Base-by-base conservation (phyloP, 2,113 vertebrate genomes). In the Eptesicus fuscus region DNA sequence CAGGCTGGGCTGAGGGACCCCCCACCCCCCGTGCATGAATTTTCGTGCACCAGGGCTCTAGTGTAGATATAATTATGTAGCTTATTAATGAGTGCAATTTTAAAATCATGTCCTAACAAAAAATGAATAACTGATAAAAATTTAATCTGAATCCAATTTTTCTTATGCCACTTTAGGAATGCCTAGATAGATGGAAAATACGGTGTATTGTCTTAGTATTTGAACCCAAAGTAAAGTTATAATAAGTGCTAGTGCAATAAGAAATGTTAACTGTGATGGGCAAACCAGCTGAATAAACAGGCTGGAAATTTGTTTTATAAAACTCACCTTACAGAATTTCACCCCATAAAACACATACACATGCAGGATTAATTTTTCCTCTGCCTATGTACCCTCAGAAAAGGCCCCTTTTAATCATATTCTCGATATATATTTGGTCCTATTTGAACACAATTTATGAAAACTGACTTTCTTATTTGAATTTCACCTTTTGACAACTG, bases 281-380 rank as follows among this genome's bases (percentile, higher is more conserved):
- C 96, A 98, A 98, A 95, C 95, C 98, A 98, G 98, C 98, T 98
- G 98, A 97, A 98, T 97, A 98, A 98, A 98, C 97, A 98, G 95
- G 91, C 91, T 98, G 86, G 95, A 97, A 98, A 98, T 97, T 97
- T 98, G 94, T 91, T 98, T 98, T 93, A 97, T 97, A 98, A 97
- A 98, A 98, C 82, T 98, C 98, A 98, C 91, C 97, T 98, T 98
- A 98, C 87, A 98, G 97, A 97, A 95, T 98, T 98, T 98, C 53
- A 44, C 95, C 92, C 98, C 98, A 98, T 98, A 98, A 98, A 98
- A 97, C 77, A 51, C 92, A 93, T 91, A 83, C 65, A 95, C 93
- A 56, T 83, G 80, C 82, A 86, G 76, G 91, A 97, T 89, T 95
- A 98, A 97, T 98, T 91, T 32, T 97, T 97, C 97, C 96, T 93